phyloP scores from a whole-genome alignment of 64 coral and sea anemone species.

The Platygyra sinensis region DNA sequence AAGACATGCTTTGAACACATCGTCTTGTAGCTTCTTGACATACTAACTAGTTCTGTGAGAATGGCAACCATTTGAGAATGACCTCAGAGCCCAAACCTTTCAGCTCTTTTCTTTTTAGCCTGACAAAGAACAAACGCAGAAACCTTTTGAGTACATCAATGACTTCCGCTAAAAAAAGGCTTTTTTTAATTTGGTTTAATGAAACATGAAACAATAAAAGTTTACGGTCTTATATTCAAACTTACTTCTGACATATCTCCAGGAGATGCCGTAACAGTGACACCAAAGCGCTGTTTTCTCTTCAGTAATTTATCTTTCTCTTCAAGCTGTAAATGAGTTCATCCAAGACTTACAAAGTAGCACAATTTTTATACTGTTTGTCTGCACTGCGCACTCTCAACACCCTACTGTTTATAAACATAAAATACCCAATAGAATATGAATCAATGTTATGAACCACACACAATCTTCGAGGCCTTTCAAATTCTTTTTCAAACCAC shows the following conservation, averaged over 20 bases:
- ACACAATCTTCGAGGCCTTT: no score
- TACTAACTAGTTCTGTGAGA: background rate
- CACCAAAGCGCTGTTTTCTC: constrained; percentile 70
- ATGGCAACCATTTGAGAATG: background rate
- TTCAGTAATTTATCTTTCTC: constrained; percentile 63
- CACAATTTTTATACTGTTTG: no score
- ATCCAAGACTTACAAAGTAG: no score
- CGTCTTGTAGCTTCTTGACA: background rate
- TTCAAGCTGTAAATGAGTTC: constrained; percentile 23
- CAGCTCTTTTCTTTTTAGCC: constrained; percentile 70
- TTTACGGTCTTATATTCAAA: background rate
- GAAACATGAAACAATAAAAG: no score
- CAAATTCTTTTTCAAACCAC: no score
- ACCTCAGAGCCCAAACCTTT: constrained; percentile 49
- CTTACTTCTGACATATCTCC: constrained; percentile 46
- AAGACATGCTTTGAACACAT: background rate
- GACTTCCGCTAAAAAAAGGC: no score
- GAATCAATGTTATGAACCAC: no score
- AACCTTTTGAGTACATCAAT: background rate
- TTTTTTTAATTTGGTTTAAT: no score
- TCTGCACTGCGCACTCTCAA: no score
- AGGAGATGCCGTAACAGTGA: constrained; percentile 32
- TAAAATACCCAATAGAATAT: no score
- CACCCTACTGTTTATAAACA: no score
- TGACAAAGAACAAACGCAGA: background rate